Conservation (phyloP, 2,113 vertebrate species). For the Podarcis raffonei region DNA sequence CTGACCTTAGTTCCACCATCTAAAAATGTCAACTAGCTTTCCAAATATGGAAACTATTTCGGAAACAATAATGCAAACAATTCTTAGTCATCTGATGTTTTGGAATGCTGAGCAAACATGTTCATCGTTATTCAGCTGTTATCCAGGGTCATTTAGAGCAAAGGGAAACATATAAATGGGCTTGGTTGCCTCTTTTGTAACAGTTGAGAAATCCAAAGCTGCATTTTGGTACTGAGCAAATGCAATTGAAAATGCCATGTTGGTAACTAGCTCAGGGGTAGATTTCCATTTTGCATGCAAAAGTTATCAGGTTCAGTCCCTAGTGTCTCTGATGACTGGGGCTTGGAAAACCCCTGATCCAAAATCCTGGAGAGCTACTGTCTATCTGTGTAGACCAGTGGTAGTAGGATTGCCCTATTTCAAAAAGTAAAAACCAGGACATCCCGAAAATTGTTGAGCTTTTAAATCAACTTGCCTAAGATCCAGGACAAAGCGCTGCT, state of each 20-base stretch:
- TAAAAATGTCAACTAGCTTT: slow-evolving; percentile 6
- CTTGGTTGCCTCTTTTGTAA: neutral
- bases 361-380: neutral
- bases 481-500: no score
- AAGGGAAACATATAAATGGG: neutral
- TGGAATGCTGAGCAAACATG: neutral
- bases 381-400: neutral
- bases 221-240: neutral
- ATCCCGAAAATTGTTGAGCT: no score
- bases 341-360: neutral
- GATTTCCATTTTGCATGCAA: neutral
- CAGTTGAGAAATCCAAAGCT: neutral
- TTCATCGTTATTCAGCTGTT: neutral
- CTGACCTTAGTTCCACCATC: slow-evolving; percentile 26
- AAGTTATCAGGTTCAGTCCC: neutral
- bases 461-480: no score
- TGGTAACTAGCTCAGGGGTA: neutral
- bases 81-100: neutral
- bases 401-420: no score
- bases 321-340: no score
- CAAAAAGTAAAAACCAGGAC: no score
- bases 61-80: neutral
- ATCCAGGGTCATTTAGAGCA: neutral
- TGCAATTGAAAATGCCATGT: neutral
- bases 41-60: slow-evolving; percentile 31